Conservation (phyloP, 2,888 invertebrate genomes). For the Steinernema hermaphroditum region DNA sequence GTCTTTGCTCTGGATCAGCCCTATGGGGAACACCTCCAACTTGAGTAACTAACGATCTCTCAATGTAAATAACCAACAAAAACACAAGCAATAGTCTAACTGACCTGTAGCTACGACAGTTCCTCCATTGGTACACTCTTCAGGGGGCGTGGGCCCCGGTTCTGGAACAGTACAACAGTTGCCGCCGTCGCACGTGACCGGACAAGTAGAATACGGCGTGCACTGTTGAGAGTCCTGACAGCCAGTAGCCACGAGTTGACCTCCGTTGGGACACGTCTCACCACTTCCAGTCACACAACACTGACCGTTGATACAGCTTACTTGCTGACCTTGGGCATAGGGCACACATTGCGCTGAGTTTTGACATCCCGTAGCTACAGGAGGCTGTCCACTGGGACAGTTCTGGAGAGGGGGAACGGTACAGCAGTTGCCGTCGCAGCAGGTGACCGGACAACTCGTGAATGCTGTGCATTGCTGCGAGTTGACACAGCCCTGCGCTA, state of each 20-base stretch:
- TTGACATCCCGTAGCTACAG: neutral
- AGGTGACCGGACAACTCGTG: neutral
- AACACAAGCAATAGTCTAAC: too few species aligned
- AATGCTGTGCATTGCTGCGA: neutral
- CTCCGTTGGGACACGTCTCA: neutral
- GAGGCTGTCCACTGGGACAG: constrained; percentile 16
- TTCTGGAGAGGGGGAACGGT: neutral
- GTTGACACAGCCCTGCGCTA: constrained; percentile 13
- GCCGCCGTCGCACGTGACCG: neutral
- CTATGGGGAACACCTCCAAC: neutral
- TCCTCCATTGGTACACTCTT: neutral
- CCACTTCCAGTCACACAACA: neutral
- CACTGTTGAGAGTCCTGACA: neutral
- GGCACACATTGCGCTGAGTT: neutral
- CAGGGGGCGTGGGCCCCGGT: neutral
- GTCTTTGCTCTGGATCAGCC: too few species aligned
- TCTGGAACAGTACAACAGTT: neutral
- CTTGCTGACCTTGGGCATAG: neutral
- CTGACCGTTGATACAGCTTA: neutral
- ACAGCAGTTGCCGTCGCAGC: constrained; percentile 13
- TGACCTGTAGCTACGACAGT: neutral
- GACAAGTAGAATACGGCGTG: neutral
- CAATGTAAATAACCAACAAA: too few species aligned
- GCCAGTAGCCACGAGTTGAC: neutral
- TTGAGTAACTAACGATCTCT: neutral